Evolutionary conservation across 2,113 vertebrate genomes (phyloP), one percentile per base, ranked within the genome.

Genomic region (Malurus alboscapulatus): DNA sequence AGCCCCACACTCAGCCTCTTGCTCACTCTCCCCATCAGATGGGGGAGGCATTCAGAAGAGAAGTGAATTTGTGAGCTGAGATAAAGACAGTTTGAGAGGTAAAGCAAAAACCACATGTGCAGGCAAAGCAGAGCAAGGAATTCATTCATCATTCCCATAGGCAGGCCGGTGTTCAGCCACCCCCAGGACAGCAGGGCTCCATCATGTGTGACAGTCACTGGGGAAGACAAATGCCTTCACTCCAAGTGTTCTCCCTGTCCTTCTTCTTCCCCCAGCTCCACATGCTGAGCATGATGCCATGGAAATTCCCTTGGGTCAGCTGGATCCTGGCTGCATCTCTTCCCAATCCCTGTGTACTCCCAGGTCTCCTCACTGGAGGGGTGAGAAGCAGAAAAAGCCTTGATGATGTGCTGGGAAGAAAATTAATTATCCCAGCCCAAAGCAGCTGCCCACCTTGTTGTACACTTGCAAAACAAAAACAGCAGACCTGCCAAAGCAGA

Each of bases 331-430:
- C 58, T 47, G 5, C 11, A 2, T 27, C 27, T 84, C 22, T 58
- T 63, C 14, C n/a, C 68, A 18, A 0, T 22, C 58, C 22, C 9
- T 47, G n/a, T 47, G 50, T 14, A n/a, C 27, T 17, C 11, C 40
- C 18, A 54, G 4, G n/a, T 63, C 27, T 38, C n/a, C 27, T 63
- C 50, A 14, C n/a, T 27, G 55, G 12, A 54, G 58, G n/a, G 25
- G 9, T 47, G 58, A 47, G 48, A 27, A 32, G 40, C 48, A 63
- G n/a, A 54, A 62, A 30, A 40, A 7, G 21, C 38, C 47, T 36
- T 0, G 0, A 21, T 0, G 0, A 17, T 30, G 47, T 72, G 32
- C 0, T 0, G 34, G 19, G 48, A 79, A 48, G 25, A 55, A 58
- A 79, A 50, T 63, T 42, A 34, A 36, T 25, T 6, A 68, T 68